These are phyloP conservation scores for Lucinisca nassula DNA, from an alignment of 2,888 invertebrate species.

Conservation along the genomic window DNA sequence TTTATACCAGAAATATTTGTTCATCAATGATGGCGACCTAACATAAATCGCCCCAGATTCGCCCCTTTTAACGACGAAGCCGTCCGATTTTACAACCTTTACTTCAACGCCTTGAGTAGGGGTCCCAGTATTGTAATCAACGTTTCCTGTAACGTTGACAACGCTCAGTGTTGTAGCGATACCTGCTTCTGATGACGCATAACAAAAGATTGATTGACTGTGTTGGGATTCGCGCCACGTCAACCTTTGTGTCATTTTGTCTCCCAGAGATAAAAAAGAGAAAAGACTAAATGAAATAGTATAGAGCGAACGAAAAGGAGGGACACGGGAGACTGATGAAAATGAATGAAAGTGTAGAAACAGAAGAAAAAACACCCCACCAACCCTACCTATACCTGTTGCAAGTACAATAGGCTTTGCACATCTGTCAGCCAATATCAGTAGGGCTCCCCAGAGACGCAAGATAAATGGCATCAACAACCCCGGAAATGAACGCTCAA, in stretches of 20 bases:
- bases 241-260: no score
- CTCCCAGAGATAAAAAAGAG: no score
- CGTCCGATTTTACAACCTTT: constrained; percentile 32
- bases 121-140: constrained; percentile 26
- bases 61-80: constrained; percentile 34
- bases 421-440: no score
- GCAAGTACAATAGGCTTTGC: no score
- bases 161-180: constrained; percentile 11
- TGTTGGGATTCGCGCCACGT: constrained; percentile 24
- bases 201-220: constrained; percentile 20
- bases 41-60: constrained; percentile 25
- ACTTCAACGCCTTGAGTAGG: constrained; percentile 44
- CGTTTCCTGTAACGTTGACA: background rate
- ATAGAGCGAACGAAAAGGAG: constrained; percentile 26
- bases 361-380: no score
- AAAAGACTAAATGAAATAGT: no score
- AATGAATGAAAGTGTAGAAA: no score
- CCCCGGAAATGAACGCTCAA: no score
- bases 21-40: constrained; percentile 36
- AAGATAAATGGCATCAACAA: no score
- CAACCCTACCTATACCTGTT: no score
- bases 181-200: constrained; percentile 46
- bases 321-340: no score
- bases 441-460: no score
- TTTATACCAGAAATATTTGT: constrained; percentile 15